A percentile compares a stretch with the other conserved stretches of the same genome.
phyloP scores from a whole-genome alignment of 2,888 invertebrate genomes.

The Heliothis peltigera region DNA sequence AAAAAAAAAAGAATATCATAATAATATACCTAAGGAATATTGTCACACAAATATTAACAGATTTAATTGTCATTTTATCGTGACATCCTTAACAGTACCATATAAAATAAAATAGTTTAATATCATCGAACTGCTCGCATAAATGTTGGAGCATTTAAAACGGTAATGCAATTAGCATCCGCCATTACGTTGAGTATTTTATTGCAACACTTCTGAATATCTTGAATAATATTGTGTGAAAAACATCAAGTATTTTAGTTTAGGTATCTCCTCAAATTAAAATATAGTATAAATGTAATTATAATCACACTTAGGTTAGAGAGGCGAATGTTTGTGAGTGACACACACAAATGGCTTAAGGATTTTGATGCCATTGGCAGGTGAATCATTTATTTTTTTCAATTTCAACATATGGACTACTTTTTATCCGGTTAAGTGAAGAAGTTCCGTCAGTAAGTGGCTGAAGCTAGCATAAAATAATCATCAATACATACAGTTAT shows the following conservation, averaged over 20 bases:
- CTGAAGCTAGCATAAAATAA: too few species aligned
- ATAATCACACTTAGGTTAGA: too few species aligned
- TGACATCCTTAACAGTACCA: slow-evolving; percentile 20
- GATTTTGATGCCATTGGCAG: too few species aligned
- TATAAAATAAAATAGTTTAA: slow-evolving; percentile 46
- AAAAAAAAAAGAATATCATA: too few species aligned
- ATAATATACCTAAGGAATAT: not conserved
- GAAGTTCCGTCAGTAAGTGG: too few species aligned
- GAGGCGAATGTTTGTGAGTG: too few species aligned
- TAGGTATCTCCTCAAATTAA: slow-evolving; percentile 35
- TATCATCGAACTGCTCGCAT: slow-evolving; percentile 34
- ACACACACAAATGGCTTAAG: too few species aligned
- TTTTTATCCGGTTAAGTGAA: too few species aligned
- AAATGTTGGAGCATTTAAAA: slow-evolving; percentile 47
- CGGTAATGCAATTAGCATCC: slow-evolving; percentile 52
- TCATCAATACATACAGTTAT: too few species aligned
- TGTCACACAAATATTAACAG: not conserved
- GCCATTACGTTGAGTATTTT: slow-evolving; percentile 47
- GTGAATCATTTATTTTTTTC: too few species aligned
- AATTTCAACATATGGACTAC: too few species aligned
- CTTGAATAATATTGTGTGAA: slow-evolving; percentile 35
- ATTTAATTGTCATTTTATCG: not conserved
- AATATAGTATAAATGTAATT: slow-evolving; percentile 24
- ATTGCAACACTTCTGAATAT: slow-evolving; percentile 37
- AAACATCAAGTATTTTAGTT: slow-evolving; percentile 31